Evolutionary conservation across 2,113 vertebrate genomes (phyloP).

Genomic region (Phodopus roborovskii): DNA sequence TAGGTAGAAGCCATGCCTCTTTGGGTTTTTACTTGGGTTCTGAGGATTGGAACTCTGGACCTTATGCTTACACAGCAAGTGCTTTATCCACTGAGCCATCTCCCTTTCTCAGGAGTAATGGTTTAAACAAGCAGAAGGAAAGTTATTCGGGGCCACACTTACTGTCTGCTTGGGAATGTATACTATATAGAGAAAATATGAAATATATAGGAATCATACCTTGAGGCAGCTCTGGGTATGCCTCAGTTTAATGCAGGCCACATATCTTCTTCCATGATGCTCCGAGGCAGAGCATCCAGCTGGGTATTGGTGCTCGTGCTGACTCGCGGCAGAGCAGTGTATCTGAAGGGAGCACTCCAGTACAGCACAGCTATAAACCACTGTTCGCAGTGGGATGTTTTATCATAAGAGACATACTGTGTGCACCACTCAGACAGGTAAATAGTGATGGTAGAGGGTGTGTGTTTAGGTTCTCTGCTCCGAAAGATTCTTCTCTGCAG

Average conservation of each 20-base stretch:
- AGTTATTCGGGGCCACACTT: background rate
- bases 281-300: background rate
- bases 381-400: conserved; percentile 15
- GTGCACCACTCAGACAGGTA: background rate
- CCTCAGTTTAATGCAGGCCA: background rate
- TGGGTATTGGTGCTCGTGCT: background rate
- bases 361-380: background rate
- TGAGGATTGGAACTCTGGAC: background rate
- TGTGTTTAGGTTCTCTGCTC: conserved; percentile 8
- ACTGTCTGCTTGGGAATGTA: background rate
- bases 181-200: background rate
- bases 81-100: background rate
- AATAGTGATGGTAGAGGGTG: background rate
- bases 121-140: conserved; percentile 41
- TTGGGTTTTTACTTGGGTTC: background rate
- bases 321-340: background rate
- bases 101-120: background rate
- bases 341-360: background rate
- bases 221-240: background rate
- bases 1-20: background rate
- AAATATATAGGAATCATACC: background rate
- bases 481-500: conserved; percentile 28
- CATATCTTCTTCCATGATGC: background rate
- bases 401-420: background rate
- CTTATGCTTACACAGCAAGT: background rate